Evolutionary conservation across 1,140 invertebrate genomes (phyloP), one percentile per base, ranked within the genome.

Genomic region (Neuroterus valhalla): DNA sequence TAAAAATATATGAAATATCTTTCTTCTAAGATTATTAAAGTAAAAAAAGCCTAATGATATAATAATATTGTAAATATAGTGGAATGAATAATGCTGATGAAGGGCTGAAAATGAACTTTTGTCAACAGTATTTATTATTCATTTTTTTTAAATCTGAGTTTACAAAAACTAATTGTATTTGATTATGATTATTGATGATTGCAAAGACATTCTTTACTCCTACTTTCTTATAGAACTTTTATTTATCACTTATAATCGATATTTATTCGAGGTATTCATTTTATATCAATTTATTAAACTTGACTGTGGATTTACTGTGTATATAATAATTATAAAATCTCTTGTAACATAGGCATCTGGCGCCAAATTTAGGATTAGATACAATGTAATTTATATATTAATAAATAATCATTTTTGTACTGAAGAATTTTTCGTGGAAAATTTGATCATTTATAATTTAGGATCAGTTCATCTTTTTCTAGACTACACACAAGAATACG

Each of bases 381-480:
- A 55, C 26, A 55, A 55, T 55, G 52, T 55, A 55, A 55, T 55
- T 55, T 55, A 55, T 55, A 55, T 55, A 26, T 55, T 55, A 55
- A 55, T 55, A 55, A 55, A 55, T 55, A 55, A 55, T 26, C 21
- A 0, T 12, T 55, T 55, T 55, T 55, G 19, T 26, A 55, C 10
- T 26, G 26, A 55, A 55, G 0, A 2, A 26, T 38, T 38, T 1
- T 38, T 38, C 10, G 31, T 6, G 10, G 31, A 8, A 38, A 10
- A 38, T 38, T 38, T 8, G 10, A 38, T 38, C 10, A 38, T 38
- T 38, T 38, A 38, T 38, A 38, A 38, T n/a, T n/a, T n/a, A n/a
- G n/a, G n/a, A 38, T 38, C 31, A 1, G 0, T 38, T 8, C 6
- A 38, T 62, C 23, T 62, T n/a, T 62, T 62, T 62, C 15, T 23